Percentiles rank a stretch among this genome's conserved stretches.
Conservation (phyloP, 2,797 vertebrate species). For the Selene dorsalis region DNA sequence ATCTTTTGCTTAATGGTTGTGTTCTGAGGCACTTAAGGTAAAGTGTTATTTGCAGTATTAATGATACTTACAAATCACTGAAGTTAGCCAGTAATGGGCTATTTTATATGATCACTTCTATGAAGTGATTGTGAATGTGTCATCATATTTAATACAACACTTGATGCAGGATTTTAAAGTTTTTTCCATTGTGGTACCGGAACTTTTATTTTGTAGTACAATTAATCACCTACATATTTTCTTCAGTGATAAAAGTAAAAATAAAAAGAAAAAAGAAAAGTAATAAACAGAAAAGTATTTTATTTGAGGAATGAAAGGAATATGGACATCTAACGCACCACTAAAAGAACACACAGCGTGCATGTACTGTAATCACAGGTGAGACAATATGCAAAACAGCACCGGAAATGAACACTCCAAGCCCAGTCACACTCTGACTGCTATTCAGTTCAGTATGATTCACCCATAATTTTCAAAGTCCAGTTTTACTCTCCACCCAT, state of each 20-base stretch:
- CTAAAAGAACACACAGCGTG: too few relatives aligned
- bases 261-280: too few relatives aligned
- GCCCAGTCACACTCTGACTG: constrained; percentile 3
- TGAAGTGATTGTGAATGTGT: neutral
- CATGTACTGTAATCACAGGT: neutral
- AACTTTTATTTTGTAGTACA: too few relatives aligned
- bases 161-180: neutral
- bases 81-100: neutral
- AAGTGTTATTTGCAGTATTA: neutral
- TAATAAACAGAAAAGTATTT: too few relatives aligned
- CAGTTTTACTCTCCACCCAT: constrained; percentile 5
- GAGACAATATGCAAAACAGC: neutral
- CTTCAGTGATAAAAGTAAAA: neutral
- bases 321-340: too few relatives aligned
- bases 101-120: neutral
- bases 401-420: constrained; percentile 11
- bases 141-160: too few relatives aligned
- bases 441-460: constrained; percentile 13
- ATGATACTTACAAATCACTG: too few relatives aligned
- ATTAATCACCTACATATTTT: too few relatives aligned
- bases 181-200: too few relatives aligned
- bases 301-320: neutral
- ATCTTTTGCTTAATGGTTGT: neutral
- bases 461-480: constrained; percentile 14
- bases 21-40: neutral